These are phyloP conservation scores for Ophraella communa DNA, from an alignment of 2,888 invertebrate genomes.

Conservation along the genomic window DNA sequence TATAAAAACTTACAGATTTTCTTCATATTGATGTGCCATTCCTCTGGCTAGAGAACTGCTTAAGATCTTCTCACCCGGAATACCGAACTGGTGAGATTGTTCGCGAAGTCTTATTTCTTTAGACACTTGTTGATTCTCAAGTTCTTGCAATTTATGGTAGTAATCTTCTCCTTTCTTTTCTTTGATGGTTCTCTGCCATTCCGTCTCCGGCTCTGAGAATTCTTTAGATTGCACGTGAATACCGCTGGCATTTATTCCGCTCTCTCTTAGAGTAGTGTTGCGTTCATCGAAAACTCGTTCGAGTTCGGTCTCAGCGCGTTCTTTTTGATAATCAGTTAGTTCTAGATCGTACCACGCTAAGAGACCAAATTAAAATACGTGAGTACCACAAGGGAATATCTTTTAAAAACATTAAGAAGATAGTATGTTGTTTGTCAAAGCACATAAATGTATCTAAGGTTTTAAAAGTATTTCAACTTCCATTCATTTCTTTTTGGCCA, in stretches of 20 bases:
- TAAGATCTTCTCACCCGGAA: constrained; percentile 83
- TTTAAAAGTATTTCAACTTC: too few relatives aligned
- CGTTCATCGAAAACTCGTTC: constrained; percentile 89
- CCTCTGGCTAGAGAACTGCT: constrained; percentile 79
- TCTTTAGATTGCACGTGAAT: constrained; percentile 68
- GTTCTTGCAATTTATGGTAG: constrained; percentile 79
- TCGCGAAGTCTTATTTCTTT: constrained; percentile 83
- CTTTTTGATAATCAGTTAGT: constrained; percentile 82
- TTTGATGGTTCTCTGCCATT: constrained; percentile 85
- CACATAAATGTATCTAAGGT: too few relatives aligned
- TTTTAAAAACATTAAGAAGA: neutral
- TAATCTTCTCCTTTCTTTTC: constrained; percentile 83
- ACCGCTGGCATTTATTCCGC: constrained; percentile 58
- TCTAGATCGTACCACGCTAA: constrained; percentile 93
- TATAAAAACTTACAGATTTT: constrained; percentile 74
- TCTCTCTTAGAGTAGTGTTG: constrained; percentile 72
- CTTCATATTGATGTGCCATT: constrained; percentile 87
- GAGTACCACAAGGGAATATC: neutral
- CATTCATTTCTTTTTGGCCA: too few relatives aligned
- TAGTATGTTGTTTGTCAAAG: neutral
- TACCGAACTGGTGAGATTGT: constrained; percentile 79
- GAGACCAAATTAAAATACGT: neutral
- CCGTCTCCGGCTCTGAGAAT: constrained; percentile 76
- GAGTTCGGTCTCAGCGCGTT: constrained; percentile 82
- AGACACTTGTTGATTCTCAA: constrained; percentile 84